phyloP scores from a whole-genome alignment of 2,797 vertebrate species.

The Typhlichthys eigenmanni region DNA sequence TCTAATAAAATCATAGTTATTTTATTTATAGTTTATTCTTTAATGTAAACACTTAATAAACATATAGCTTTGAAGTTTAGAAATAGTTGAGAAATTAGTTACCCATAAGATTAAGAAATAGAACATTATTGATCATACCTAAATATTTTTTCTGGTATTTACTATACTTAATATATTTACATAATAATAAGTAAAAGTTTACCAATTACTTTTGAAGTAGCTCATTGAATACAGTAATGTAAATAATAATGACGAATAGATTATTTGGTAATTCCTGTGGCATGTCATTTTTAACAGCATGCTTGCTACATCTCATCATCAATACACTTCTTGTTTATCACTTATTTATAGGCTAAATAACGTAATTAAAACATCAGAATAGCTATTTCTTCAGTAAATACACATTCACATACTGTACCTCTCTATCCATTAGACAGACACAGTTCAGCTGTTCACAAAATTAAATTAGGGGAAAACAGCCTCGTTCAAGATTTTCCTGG shows the following conservation, averaged over 20 bases:
- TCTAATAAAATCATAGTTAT: neutral
- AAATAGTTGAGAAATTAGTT: too few relatives aligned
- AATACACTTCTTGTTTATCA: neutral
- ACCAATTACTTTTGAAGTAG: too few relatives aligned
- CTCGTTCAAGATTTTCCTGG: slow-evolving; percentile 45
- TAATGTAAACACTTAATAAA: neutral
- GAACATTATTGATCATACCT: too few relatives aligned
- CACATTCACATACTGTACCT: slow-evolving; percentile 7
- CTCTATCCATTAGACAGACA: slow-evolving; percentile 30
- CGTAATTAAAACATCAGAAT: neutral
- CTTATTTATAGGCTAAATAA: neutral
- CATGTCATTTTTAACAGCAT: too few relatives aligned
- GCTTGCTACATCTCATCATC: too few relatives aligned
- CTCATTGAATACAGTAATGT: too few relatives aligned
- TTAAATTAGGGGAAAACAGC: slow-evolving; percentile 5
- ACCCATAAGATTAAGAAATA: too few relatives aligned
- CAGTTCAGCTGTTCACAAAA: slow-evolving; percentile 57
- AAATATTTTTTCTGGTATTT: too few relatives aligned
- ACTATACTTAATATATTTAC: too few relatives aligned
- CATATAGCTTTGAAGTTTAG: neutral
- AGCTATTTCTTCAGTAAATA: neutral
- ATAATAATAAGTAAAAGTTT: too few relatives aligned
- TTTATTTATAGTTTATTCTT: neutral
- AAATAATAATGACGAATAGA: too few relatives aligned
- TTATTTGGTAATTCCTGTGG: too few relatives aligned